Percentiles rank a stretch among this genome's conserved stretches.
Conservation (phyloP, 2,888 invertebrate genomes). For the Spilarctia lutea region DNA sequence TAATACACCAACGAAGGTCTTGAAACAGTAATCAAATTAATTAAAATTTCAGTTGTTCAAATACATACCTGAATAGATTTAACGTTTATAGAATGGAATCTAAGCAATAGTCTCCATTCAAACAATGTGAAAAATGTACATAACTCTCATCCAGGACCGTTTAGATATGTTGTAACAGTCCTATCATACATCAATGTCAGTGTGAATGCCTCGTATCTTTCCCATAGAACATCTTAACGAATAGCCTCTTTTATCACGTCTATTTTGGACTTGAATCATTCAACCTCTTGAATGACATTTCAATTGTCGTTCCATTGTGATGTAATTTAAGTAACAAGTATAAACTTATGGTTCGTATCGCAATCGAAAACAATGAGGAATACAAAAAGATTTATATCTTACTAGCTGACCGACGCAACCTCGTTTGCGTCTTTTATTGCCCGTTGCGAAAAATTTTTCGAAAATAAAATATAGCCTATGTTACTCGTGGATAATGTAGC, state of each 20-base stretch:
- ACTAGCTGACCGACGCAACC: too few species aligned
- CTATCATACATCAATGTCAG: constrained; percentile 72
- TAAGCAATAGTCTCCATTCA: constrained; percentile 17
- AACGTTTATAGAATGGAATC: constrained; percentile 15
- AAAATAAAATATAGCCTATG: too few species aligned
- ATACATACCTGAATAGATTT: constrained; percentile 1
- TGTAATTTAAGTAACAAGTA: constrained; percentile 48
- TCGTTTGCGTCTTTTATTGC: too few species aligned
- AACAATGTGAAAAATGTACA: constrained; percentile 35
- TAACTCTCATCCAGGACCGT: constrained; percentile 33
- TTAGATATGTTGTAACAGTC: constrained; percentile 50
- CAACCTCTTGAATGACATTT: constrained; percentile 42
- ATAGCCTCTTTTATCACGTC: constrained; percentile 61
- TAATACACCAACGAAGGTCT: constrained; percentile 6
- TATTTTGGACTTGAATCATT: constrained; percentile 54
- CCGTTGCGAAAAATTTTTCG: too few species aligned
- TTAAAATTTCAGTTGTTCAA: constrained; percentile 9
- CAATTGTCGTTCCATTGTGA: constrained; percentile 45
- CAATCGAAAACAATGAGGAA: constrained; percentile 15
- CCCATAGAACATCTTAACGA: constrained; percentile 63
- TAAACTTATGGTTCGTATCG: constrained; percentile 37
- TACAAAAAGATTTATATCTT: neutral
- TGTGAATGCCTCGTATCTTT: constrained; percentile 52
- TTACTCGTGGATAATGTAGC: too few species aligned
- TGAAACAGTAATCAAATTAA: constrained; percentile 13